These are phyloP conservation scores for Charanyca ferruginea DNA, from an alignment of 2,888 invertebrate genomes.

Conservation along the genomic window DNA sequence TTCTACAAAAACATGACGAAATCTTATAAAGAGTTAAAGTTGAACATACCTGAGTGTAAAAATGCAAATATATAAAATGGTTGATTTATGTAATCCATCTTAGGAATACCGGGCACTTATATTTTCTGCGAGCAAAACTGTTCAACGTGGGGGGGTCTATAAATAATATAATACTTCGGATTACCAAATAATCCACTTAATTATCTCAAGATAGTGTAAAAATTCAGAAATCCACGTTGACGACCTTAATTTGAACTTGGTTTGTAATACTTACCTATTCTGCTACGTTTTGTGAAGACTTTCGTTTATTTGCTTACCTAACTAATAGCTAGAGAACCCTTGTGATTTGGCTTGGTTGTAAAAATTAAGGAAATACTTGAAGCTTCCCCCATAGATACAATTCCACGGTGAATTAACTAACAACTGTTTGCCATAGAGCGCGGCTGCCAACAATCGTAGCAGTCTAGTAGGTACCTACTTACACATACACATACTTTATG, in stretches of 20 bases:
- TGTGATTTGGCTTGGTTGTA: too few species aligned
- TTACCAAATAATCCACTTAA: constrained; percentile 26
- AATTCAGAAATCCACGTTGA: constrained; percentile 25
- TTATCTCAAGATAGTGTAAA: constrained; percentile 48
- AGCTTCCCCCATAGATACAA: too few species aligned
- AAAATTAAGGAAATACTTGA: background rate
- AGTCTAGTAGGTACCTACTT: background rate
- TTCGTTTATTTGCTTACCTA: background rate
- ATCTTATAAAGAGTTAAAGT: background rate
- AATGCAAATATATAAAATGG: constrained; percentile 2
- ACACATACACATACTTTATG: too few species aligned
- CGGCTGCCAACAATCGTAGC: background rate
- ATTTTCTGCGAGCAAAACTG: background rate
- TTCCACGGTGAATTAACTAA: background rate
- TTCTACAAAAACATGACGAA: background rate
- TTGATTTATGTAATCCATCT: background rate
- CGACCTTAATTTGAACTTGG: constrained; percentile 53
- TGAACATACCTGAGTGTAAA: constrained; percentile 1
- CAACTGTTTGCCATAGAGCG: background rate
- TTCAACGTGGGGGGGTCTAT: constrained; percentile 9
- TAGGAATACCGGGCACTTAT: background rate
- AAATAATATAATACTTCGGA: constrained; percentile 7
- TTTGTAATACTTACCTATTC: too few species aligned
- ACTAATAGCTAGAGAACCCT: background rate
- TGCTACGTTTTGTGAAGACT: too few species aligned